Conservation (phyloP, 2,797 vertebrate species). For the Falco biarmicus region DNA sequence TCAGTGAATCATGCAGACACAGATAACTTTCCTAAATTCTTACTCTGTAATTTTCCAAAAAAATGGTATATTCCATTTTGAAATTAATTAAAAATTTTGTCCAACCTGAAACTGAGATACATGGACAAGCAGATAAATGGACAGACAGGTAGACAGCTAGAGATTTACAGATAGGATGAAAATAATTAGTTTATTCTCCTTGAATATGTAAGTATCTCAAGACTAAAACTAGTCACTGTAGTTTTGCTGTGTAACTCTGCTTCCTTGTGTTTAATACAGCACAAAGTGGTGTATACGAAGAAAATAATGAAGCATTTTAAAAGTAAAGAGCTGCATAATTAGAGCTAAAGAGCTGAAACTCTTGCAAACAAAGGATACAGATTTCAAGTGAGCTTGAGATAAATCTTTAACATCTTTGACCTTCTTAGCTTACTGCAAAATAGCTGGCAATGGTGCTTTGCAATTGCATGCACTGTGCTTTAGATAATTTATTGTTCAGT, state of each 20-base stretch:
- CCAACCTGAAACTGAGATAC: background rate
- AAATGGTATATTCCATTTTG: background rate
- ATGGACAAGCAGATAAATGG: background rate
- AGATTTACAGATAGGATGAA: background rate
- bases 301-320: background rate
- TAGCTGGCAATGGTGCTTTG: background rate
- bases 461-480: background rate
- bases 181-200: background rate
- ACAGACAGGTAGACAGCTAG: background rate
- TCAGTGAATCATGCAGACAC: background rate
- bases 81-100: background rate
- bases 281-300: background rate
- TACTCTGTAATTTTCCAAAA: background rate
- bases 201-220: background rate
- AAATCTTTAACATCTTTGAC: background rate
- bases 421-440: background rate
- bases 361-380: background rate
- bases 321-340: background rate
- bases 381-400: constrained; percentile 20
- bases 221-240: background rate
- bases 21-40: background rate
- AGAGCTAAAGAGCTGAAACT: background rate
- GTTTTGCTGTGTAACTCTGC: background rate
- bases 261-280: background rate
- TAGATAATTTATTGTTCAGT: background rate